A percentile compares a stretch with the other conserved stretches of the same genome.
Evolutionary conservation across 1,140 invertebrate species (phyloP).

Genomic region (Drosophila leontia): DNA sequence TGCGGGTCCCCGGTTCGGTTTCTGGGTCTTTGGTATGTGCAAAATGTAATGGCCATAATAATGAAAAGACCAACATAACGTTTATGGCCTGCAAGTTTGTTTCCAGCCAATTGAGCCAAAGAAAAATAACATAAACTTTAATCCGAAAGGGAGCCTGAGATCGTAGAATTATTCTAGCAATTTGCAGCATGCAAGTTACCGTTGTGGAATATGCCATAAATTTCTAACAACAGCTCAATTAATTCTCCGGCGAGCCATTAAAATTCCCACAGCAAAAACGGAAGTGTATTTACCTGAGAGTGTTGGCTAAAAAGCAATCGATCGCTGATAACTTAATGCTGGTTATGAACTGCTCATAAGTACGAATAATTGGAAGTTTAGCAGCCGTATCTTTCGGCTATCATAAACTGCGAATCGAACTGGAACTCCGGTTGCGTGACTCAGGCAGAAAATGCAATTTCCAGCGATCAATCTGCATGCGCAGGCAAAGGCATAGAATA

Average conservation of each 20-base stretch:
- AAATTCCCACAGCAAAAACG: constrained; percentile 41
- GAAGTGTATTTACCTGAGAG: constrained; percentile 23
- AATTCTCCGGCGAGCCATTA: constrained; percentile 13
- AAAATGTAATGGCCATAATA: constrained; percentile 81
- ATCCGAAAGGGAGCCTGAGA: constrained; percentile 28
- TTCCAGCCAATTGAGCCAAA: constrained; percentile 8
- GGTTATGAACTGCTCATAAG: constrained; percentile 35
- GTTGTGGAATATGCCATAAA: constrained; percentile 37
- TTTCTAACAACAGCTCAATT: constrained; percentile 36
- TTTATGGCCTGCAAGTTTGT: constrained; percentile 50
- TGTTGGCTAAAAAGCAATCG: constrained; percentile 10
- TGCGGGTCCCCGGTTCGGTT: constrained; percentile 2
- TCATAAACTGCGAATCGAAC: constrained; percentile 27
- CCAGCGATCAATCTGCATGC: constrained; percentile 72
- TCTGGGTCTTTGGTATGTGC: constrained; percentile 64
- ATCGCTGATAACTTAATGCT: constrained; percentile 38
- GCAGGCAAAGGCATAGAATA: constrained; percentile 36
- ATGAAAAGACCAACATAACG: constrained; percentile 61
- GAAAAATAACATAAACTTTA: constrained; percentile 10
- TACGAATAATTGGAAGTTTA: constrained; percentile 35
- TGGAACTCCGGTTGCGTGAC: constrained; percentile 43
- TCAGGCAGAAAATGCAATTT: constrained; percentile 41
- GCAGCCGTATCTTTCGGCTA: constrained; percentile 24
- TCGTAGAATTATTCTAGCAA: constrained; percentile 33
- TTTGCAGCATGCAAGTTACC: constrained; percentile 42